Percentiles rank a stretch among this genome's conserved stretches.
These are phyloP conservation scores for Ladona fulva DNA, from an alignment of 1,140 invertebrate genomes.

Conservation along the genomic window DNA sequence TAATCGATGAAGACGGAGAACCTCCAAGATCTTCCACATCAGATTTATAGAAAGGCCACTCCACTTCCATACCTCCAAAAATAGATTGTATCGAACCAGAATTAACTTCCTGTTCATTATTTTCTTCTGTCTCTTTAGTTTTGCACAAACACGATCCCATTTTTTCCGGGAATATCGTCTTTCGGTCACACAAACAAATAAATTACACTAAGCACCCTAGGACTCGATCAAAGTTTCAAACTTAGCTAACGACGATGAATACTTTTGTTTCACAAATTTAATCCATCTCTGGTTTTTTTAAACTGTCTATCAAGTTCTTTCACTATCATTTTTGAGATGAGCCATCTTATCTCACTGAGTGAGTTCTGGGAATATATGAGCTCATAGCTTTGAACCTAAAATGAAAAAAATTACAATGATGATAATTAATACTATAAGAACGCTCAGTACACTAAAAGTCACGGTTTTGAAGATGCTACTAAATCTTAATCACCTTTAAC, in stretches of 20 bases:
- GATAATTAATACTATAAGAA: no score
- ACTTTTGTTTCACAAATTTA: neutral
- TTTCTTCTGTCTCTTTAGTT: neutral
- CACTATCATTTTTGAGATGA: neutral
- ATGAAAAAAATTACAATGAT: no score
- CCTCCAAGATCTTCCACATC: neutral
- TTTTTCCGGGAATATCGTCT: neutral
- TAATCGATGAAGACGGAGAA: slow-evolving; percentile 23
- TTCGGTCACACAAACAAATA: neutral
- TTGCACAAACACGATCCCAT: neutral
- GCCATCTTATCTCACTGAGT: neutral
- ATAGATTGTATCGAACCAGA: neutral
- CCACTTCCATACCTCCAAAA: neutral
- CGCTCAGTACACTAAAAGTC: no score
- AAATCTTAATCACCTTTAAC: no score
- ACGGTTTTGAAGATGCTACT: no score
- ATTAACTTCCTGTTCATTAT: neutral
- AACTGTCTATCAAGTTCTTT: neutral
- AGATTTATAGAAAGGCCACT: neutral
- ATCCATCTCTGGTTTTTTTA: neutral
- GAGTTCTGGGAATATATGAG: neutral
- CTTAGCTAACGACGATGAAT: neutral
- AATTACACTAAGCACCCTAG: neutral
- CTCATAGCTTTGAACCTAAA: neutral
- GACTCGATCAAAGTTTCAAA: neutral